Evolutionary conservation across 30 jellyfish, hydroid and myxozoan genomes (phyloP).

Genomic region (Aurelia coerulea): DNA sequence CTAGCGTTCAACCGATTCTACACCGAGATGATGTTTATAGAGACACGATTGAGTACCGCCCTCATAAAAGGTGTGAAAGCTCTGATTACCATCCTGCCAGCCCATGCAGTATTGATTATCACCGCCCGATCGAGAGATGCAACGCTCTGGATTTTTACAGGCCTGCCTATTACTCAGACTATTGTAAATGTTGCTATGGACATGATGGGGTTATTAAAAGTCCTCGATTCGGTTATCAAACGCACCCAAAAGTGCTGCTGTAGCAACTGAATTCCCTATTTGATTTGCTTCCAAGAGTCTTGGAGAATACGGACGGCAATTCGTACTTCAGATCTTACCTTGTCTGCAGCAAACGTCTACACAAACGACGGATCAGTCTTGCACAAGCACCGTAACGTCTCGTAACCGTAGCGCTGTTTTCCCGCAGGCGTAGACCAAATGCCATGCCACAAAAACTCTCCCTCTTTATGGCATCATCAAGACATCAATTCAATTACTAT

Average conservation of each 20-base stretch:
- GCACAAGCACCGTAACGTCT: too few species aligned
- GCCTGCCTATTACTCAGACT: constrained; percentile 35
- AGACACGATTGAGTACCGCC: constrained; percentile 44
- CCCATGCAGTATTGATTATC: constrained; percentile 42
- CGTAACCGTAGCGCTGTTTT: too few species aligned
- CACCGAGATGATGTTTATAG: constrained; percentile 33
- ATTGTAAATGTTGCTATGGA: constrained; percentile 65
- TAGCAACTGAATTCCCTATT: not conserved
- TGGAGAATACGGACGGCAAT: too few species aligned
- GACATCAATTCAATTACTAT: too few species aligned
- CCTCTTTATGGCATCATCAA: too few species aligned
- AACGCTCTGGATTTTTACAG: constrained; percentile 8
- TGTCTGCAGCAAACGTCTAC: too few species aligned
- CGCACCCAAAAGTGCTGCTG: constrained; percentile 42
- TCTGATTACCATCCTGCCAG: constrained; percentile 40
- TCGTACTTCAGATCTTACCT: too few species aligned
- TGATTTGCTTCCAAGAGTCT: not conserved
- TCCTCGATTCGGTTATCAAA: constrained; percentile 39
- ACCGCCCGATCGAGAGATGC: constrained; percentile 34
- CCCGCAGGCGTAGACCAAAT: too few species aligned
- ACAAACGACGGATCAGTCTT: too few species aligned
- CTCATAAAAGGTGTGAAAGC: constrained; percentile 27
- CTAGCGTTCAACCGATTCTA: constrained; percentile 9
- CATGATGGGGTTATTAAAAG: constrained; percentile 40
- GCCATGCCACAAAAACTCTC: too few species aligned